These are phyloP conservation scores for Hemiscyllium ocellatum DNA, from an alignment of 2,113 vertebrate genomes.

Conservation along the genomic window DNA sequence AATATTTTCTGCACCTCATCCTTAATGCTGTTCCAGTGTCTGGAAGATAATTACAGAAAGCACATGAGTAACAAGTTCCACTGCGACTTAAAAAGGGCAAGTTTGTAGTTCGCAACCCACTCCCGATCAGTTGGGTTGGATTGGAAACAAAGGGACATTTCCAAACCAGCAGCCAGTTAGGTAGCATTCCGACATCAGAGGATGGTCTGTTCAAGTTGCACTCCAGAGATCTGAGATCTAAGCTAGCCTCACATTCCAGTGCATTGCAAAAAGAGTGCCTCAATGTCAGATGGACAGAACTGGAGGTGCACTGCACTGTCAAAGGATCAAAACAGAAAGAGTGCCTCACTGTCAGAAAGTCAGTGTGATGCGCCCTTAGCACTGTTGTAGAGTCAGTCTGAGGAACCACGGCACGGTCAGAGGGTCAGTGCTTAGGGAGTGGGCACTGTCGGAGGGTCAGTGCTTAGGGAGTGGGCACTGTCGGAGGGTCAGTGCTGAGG, in stretches of 20 bases:
- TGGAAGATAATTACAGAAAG: conserved; percentile 41
- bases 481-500: no score
- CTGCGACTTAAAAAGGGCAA: not conserved
- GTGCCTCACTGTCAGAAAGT: no score
- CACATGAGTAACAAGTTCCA: not conserved
- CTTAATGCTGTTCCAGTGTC: conserved; percentile 77
- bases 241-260: not conserved
- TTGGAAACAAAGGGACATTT: not conserved
- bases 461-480: no score
- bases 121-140: not conserved
- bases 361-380: no score
- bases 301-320: not conserved
- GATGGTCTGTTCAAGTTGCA: not conserved
- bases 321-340: not conserved
- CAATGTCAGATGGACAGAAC: not conserved
- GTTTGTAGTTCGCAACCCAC: not conserved
- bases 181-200: not conserved
- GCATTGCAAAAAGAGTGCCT: not conserved
- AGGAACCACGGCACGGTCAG: no score
- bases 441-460: no score
- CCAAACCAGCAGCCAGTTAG: not conserved
- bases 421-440: no score
- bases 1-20: conserved; percentile 61
- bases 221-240: not conserved
- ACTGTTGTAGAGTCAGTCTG: no score